Base-by-base conservation (phyloP, 2,888 invertebrate genomes). In the Sarcophaga subvicina region DNA sequence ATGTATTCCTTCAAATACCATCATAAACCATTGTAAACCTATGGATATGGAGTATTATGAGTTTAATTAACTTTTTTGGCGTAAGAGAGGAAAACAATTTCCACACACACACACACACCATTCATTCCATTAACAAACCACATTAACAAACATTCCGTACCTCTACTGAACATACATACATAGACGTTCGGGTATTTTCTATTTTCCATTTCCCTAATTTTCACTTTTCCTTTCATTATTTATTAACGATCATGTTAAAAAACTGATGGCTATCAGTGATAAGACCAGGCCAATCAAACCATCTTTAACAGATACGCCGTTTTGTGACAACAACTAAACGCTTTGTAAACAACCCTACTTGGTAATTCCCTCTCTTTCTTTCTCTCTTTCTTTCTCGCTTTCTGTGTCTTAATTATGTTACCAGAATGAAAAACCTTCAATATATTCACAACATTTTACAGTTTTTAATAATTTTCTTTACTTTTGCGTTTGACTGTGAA, bases 91-190 rank as follows among this genome's bases (percentile, higher is more conserved):
- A 37, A 37, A 37, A 37, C 8, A 37, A 37, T 37, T 37, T 37
- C 37, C 22, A 22, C 22, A 22, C 27, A 27, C 27, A 27, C 27
- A 27, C 37, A 37, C 8, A 37, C 37, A 37, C 37, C 37, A 37
- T 37, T 37, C 37, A 37, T 37, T 37, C 37, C 37, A 10, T 37
- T 37, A 10, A 37, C 37, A 37, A 37, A 37, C 37, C 37, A 37
- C 37, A 37, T 37, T 37, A 37, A 37, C 37, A 89, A 89, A 88
- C 90, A 90, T 89, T 90, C 89, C 88, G 86, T 89, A 89, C 88
- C 89, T 22, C 85, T 80, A 80, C 79, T 63, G 72, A 47, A 82
- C 80, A 75, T 80, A 80, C 80, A 75, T 80, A 80, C 37, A 37
- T 37, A 37, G 37, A 37, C 37, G 37, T 37, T 37, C 37, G 37